A percentile compares a stretch with the other conserved stretches of the same genome.
phyloP scores from a whole-genome alignment of 2,113 vertebrate genomes.

The Coreoperca whiteheadi region DNA sequence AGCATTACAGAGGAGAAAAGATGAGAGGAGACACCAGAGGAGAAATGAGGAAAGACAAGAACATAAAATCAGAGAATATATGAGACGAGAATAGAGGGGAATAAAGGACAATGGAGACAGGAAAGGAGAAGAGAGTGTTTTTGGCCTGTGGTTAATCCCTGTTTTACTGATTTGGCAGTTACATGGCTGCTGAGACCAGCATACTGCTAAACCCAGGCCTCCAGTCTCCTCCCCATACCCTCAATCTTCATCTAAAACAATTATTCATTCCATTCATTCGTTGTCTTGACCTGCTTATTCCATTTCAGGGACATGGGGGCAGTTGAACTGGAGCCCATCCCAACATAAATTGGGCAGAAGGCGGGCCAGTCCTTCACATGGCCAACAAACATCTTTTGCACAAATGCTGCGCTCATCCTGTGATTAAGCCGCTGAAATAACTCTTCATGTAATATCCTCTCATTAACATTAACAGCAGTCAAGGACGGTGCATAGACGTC shows the following conservation, averaged over 20 bases:
- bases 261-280: conserved; percentile 62
- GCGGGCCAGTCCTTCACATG: conserved; percentile 53
- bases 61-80: conserved; percentile 42
- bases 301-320: conserved; percentile 59
- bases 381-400: conserved; percentile 53
- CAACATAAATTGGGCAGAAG: conserved; percentile 61
- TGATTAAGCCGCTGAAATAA: conserved; percentile 69
- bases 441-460: conserved; percentile 63
- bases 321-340: conserved; percentile 48
- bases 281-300: conserved; percentile 66
- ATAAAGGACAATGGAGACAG: conserved; percentile 37
- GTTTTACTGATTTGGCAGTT: conserved; percentile 78
- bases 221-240: conserved; percentile 37
- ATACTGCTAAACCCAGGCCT: conserved; percentile 37
- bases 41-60: conserved; percentile 61
- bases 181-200: conserved; percentile 74
- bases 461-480: conserved; percentile 77
- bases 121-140: conserved; percentile 38
- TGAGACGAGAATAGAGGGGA: conserved; percentile 51
- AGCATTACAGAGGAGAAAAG: conserved; percentile 43
- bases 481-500: conserved; percentile 72
- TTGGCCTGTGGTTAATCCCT: conserved; percentile 74
- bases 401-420: conserved; percentile 41
- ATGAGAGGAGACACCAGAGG: conserved; percentile 53
- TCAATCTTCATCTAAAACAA: conserved; percentile 62